Evolutionary conservation across 2,113 vertebrate genomes (phyloP), one percentile per base, ranked within the genome.

Genomic region (Chrysochloris asiatica): DNA sequence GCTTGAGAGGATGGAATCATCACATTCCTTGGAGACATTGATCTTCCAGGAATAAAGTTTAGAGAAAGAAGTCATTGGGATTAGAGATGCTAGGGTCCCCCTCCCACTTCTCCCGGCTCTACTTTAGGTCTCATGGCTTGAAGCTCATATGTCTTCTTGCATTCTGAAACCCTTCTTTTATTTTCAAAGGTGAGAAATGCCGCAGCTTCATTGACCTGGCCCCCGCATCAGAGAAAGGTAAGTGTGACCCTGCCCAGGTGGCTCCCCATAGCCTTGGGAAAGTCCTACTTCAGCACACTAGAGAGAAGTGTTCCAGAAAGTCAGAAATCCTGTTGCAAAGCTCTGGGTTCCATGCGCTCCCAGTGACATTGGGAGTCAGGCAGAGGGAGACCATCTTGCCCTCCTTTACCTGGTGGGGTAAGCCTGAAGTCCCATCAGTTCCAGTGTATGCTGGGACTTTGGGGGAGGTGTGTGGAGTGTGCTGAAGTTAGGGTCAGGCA

Each of bases 201-300:
- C 98, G 99, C 97, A 99, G 99, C 97, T 99, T 99, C 98, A 99
- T 99, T 96, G 99, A 99, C 98, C 97, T 99, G 96, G 99, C 99
- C 92, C 99, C 99, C 0, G 99, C 99, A 4, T 99, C 99, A 7
- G 99, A 99, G 96, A 99, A 99, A 98, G 99, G 99, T 99, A 98
- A 99, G 99, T 83, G 9, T 7, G 59, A 48, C 22, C 59, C 56
- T 38, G 47, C 0, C 24, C 28, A 2, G 30, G 33, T n/a, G 59
- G 76, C 45, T 9, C 38, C 77, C 33, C 36, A 11, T 33, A 63
- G 48, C 24, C 28, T 38, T 19, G 1, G 2, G n/a, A 7, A 10
- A 52, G 16, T 11, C 52, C 21, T 80, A 59, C n/a, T 5, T 22
- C n/a, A 11, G 82, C 11, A 3, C 0, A 0, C 9, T n/a, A n/a